Conservation (phyloP, 2,113 vertebrate genomes). For the Asarcornis scutulata region DNA sequence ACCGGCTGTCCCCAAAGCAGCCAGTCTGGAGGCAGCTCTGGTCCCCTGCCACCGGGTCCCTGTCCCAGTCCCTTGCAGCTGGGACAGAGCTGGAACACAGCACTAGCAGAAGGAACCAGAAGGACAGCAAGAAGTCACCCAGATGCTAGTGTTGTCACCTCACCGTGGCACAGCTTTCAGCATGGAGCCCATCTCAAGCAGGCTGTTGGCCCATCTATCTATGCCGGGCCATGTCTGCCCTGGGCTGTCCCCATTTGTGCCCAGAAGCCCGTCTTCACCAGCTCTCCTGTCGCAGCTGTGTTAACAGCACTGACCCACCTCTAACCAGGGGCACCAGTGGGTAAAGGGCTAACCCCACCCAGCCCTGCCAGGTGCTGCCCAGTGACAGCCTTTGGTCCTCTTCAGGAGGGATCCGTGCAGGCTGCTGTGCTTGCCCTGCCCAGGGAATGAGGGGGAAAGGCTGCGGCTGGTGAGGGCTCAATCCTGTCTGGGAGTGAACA, state of each 20-base stretch:
- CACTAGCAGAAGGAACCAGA: background rate
- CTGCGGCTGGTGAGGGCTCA: background rate
- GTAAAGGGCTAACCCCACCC: background rate
- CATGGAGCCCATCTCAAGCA: background rate
- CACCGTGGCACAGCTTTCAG: rapidly evolving
- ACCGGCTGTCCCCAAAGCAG: background rate
- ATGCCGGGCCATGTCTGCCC: background rate
- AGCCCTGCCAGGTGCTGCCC: background rate
- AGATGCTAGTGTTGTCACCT: background rate
- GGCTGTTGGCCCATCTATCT: background rate
- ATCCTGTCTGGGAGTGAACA: background rate
- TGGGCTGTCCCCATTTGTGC: background rate
- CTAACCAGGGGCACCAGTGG: background rate
- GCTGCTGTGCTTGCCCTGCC: background rate
- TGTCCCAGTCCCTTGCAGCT: background rate
- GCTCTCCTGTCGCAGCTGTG: rapidly evolving
- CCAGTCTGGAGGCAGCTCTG: background rate
- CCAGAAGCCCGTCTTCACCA: slow-evolving; percentile 34
- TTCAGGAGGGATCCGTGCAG: background rate
- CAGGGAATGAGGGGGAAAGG: rapidly evolving
- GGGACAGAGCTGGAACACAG: rapidly evolving
- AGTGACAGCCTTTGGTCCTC: background rate
- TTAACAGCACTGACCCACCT: background rate
- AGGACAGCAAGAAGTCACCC: background rate
- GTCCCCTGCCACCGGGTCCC: background rate